Evolutionary conservation across 1,140 invertebrate genomes (phyloP), one percentile per base, ranked within the genome.

Genomic region (Orius insidiosus): DNA sequence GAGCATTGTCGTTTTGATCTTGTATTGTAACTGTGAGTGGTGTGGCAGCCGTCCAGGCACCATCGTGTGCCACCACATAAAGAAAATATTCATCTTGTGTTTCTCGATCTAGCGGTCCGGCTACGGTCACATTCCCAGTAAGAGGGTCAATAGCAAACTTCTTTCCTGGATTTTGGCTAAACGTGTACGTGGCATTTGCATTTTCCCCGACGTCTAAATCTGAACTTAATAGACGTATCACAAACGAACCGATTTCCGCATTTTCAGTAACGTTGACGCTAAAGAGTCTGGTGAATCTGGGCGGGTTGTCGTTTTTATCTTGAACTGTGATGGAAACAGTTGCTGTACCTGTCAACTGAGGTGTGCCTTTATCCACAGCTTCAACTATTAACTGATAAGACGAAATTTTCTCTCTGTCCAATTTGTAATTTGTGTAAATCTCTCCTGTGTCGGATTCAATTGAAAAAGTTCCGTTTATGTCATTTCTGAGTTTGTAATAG

Each of bases 201-300:
- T 93, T 94, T 38, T 74, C 67, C 1, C 80, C 85, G 33, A 83
- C 72, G 60, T 97, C 93, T 52, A 74, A 66, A 63, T 96, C 92
- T 8, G 79, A 85, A 59, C 85, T 90, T 2, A 88, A 94, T 0
- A 97, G 82, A 58, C 74, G 74, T 42, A 96, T 84, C 0, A 98
- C 85, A 62, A 94, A 93, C 1, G 85, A 80, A 2, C 87, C 90
- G 35, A 93, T 74, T 52, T 86, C 82, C 0, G 85, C 76, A 63
- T 98, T 95, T 68, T 98, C 94, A 0, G 89, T 93, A 0, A 98
- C 86, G 58, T 93, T 93, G 0, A 89, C 84, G 56, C 82, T 89
- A 60, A 93, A 95, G 0, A 94, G 63, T 39, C 88, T 66, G 1
- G 88, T 93, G 59, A 97, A 97, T 49, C 82, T 70, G 0, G 92